Percentiles rank a stretch among this genome's conserved stretches.
Conservation (phyloP, 1,140 invertebrate genomes). For the Mya arenaria region DNA sequence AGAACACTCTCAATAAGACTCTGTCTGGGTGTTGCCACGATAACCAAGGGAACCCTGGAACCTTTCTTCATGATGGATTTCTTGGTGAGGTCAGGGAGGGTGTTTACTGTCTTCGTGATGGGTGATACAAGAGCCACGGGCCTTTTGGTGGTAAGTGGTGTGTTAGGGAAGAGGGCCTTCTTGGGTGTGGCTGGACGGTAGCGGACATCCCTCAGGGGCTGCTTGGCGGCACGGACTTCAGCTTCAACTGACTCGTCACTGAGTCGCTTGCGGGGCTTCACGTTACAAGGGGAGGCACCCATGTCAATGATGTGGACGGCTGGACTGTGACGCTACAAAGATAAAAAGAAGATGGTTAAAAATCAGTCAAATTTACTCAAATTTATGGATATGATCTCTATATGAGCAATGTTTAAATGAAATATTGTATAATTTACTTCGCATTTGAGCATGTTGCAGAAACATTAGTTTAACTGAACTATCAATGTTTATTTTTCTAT, state of each 20-base stretch:
- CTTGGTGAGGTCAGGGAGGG: slow-evolving; percentile 42
- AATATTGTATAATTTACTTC: too few species aligned
- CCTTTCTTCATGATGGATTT: slow-evolving; percentile 61
- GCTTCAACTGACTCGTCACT: slow-evolving; percentile 58
- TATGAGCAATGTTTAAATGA: too few species aligned
- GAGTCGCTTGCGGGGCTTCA: slow-evolving; percentile 52
- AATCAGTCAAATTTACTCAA: background rate
- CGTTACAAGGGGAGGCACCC: slow-evolving; percentile 12
- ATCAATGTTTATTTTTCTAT: too few species aligned
- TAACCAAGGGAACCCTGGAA: slow-evolving; percentile 58
- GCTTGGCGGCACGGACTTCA: slow-evolving; percentile 52
- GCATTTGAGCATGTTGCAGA: too few species aligned
- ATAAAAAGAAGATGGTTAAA: background rate
- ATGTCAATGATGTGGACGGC: slow-evolving; percentile 56
- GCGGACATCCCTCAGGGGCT: slow-evolving; percentile 49
- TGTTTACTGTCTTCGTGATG: slow-evolving; percentile 55
- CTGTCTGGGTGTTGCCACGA: slow-evolving; percentile 49
- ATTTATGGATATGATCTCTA: too few species aligned
- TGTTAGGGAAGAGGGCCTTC: slow-evolving; percentile 37
- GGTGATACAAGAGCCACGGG: slow-evolving; percentile 66
- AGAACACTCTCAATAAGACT: slow-evolving; percentile 55
- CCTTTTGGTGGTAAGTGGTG: slow-evolving; percentile 34
- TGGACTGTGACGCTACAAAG: slow-evolving; percentile 61
- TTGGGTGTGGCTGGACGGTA: slow-evolving; percentile 34
- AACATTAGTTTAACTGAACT: too few species aligned